Base-by-base conservation (phyloP, 2,113 vertebrate species). In the Ptilonorhynchus violaceus region DNA sequence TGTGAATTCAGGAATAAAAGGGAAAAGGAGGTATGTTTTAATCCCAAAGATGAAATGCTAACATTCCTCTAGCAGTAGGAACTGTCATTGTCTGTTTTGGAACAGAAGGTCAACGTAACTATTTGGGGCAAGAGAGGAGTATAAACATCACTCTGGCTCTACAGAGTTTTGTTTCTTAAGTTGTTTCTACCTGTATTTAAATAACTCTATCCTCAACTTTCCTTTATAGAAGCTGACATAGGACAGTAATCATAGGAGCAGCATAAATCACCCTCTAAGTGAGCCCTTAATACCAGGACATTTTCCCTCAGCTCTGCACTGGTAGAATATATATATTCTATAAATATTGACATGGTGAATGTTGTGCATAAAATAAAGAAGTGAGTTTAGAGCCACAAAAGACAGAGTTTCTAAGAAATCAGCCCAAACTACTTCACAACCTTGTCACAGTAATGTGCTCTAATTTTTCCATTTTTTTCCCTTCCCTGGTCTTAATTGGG, bases 101-200 rank as follows among this genome's bases (percentile, higher is more conserved):
- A 81, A 66, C 10, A 75, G 62, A 75, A 74, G 60, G 9, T 33
- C 21, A 19, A 58, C 2, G 3, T 7, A 60, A 56, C 15, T 20
- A 21, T 68, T 56, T 0, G 0, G 25, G 28, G 31, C 16, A 85
- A 75, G 20, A 49, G 49, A 83, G 5, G 10, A 50, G 6, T 17
- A 19, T 35, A 59, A 86, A 88, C 11, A 63, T 15, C 14, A 15
- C 24, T 37, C n/a, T 25, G 52, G 7, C 27, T 89, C 10, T 31
- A 22, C 2, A 64, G 16, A 21, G 9, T 17, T 18, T 63, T 66
- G 39, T 22, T 79, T 56, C 55, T 68, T 31, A 18, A 31, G 20
- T 16, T 35, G 23, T 63, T 79, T 60, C 44, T 60, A 44, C 9
- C n/a, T 44, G 5, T 44, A 63, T 89, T 80, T 47, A 81, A 92